Evolutionary conservation across 1,140 invertebrate genomes (phyloP).

Genomic region (Neodiprion pinetum): DNA sequence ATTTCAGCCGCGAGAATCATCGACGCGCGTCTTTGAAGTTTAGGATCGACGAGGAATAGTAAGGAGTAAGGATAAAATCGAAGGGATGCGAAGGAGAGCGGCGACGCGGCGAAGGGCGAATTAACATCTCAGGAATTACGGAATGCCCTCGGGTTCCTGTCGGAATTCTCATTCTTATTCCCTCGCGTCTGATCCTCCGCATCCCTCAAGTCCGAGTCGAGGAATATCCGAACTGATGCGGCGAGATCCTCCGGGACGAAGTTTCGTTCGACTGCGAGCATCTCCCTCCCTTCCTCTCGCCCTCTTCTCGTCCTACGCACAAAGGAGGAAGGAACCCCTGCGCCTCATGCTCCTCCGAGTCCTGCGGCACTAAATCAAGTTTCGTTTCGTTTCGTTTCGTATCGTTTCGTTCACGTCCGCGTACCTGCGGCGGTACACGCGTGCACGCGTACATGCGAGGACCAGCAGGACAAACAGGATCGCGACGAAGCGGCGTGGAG

Average conservation of each 20-base stretch:
- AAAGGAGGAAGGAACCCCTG: no score
- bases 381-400: neutral
- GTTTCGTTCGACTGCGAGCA: neutral
- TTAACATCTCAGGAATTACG: conserved; percentile 5
- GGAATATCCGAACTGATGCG: no score
- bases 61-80: neutral
- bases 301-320: neutral
- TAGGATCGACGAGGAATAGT: no score
- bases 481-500: neutral
- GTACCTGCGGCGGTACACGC: neutral
- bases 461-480: neutral
- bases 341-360: neutral
- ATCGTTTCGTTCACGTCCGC: neutral
- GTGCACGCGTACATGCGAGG: neutral
- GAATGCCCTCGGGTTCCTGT: neutral
- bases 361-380: conserved; percentile 4
- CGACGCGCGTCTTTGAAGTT: no score
- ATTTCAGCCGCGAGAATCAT: no score
- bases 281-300: neutral
- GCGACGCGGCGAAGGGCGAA: neutral
- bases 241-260: neutral
- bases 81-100: neutral
- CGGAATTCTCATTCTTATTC: neutral
- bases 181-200: no score
- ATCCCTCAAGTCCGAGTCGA: no score